phyloP scores from a whole-genome alignment of 2,113 vertebrate genomes.

The Axis porcinus region DNA sequence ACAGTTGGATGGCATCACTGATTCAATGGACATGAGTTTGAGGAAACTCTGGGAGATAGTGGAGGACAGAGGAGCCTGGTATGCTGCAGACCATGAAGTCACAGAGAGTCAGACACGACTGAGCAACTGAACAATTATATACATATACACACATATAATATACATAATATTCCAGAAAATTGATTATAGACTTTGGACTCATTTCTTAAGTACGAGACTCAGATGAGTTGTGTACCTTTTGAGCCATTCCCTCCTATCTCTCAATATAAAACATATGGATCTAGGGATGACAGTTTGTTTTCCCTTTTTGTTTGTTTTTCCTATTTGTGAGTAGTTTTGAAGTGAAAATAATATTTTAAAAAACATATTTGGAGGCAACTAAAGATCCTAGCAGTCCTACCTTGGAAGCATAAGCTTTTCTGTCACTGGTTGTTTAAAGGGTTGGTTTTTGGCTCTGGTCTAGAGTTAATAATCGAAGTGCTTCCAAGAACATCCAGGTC shows the following conservation, averaged over 20 bases:
- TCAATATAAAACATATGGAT: background rate
- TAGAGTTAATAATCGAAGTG: background rate
- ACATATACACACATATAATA: background rate
- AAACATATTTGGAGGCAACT: background rate
- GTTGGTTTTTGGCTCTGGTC: background rate
- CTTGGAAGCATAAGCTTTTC: background rate
- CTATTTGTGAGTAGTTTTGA: background rate
- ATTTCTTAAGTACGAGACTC: background rate
- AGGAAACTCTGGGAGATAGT: background rate
- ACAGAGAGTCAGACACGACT: background rate
- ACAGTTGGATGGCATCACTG: background rate
- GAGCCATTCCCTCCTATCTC: background rate
- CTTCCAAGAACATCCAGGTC: background rate
- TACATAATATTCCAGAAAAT: background rate
- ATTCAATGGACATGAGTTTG: background rate
- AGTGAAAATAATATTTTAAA: background rate
- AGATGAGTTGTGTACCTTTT: background rate
- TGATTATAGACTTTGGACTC: background rate
- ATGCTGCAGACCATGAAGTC: background rate
- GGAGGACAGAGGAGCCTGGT: background rate
- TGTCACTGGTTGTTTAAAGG: background rate
- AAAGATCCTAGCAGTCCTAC: background rate
- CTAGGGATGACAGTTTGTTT: background rate
- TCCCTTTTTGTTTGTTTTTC: background rate
- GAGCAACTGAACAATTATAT: background rate